A percentile compares a stretch with the other conserved stretches of the same genome.
Conservation (phyloP, 2,797 vertebrate species). For the Sebastes alutus region DNA sequence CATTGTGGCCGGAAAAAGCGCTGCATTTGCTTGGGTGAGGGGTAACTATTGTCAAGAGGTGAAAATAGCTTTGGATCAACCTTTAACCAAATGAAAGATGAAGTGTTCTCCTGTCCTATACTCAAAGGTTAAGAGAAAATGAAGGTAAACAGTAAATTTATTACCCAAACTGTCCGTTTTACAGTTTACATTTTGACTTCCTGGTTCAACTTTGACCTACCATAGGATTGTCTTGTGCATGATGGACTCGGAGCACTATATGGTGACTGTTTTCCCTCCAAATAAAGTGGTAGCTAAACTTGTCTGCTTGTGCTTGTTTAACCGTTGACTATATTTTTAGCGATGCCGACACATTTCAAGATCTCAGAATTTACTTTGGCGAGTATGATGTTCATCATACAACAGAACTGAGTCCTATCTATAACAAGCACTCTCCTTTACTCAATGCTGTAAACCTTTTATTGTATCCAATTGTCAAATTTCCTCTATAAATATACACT, state of each 20-base stretch:
- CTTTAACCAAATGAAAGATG: not conserved
- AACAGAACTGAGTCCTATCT: too few relatives aligned
- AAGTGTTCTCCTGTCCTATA: not conserved
- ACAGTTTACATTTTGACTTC: not conserved
- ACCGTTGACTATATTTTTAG: too few relatives aligned
- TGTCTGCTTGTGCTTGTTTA: not conserved
- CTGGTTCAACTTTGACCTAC: not conserved
- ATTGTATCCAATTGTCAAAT: not conserved
- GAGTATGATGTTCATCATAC: too few relatives aligned
- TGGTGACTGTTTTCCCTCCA: not conserved
- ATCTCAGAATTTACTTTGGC: too few relatives aligned
- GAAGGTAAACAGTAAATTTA: not conserved
- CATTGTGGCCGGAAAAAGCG: not conserved
- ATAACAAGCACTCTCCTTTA: too few relatives aligned
- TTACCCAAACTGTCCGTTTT: not conserved
- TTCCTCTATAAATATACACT: not conserved
- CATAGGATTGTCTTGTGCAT: not conserved
- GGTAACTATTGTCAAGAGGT: not conserved
- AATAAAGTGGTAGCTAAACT: not conserved
- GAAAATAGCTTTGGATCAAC: not conserved
- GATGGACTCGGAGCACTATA: not conserved
- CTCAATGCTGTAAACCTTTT: too few relatives aligned
- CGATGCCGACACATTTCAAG: too few relatives aligned
- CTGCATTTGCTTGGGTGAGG: not conserved
- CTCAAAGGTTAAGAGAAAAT: not conserved